Evolutionary conservation across 2,113 vertebrate genomes (phyloP).

Genomic region (Tringa solitaria): DNA sequence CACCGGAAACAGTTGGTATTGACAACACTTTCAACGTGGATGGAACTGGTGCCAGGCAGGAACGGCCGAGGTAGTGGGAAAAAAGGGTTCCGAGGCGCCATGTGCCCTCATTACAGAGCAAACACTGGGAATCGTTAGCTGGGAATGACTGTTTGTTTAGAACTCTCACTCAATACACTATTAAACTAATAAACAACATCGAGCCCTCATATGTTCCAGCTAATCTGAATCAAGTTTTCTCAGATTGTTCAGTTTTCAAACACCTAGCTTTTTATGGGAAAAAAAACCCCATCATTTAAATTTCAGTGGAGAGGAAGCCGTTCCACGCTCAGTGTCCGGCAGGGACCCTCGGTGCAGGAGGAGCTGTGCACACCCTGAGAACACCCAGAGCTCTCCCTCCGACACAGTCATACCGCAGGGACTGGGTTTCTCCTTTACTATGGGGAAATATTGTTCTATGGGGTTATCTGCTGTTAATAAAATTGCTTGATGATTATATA

Average conservation of each 20-base stretch:
- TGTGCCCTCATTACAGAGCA: background rate
- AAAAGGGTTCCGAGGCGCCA: background rate
- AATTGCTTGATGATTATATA: background rate
- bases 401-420: background rate
- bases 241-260: background rate
- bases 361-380: background rate
- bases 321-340: background rate
- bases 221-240: background rate
- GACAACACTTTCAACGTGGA: background rate
- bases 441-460: background rate
- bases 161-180: background rate
- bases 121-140: background rate
- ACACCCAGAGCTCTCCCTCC: background rate
- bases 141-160: background rate
- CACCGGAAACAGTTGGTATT: background rate
- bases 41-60: background rate
- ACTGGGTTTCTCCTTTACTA: background rate
- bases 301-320: background rate
- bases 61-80: too few species aligned
- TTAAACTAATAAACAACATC: background rate
- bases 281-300: accelerated
- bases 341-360: background rate
- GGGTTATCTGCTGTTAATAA: background rate
- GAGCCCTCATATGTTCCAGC: background rate
- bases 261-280: background rate